phyloP scores from a whole-genome alignment of 1,140 invertebrate species.

The Melipona quadrifasciata region DNA sequence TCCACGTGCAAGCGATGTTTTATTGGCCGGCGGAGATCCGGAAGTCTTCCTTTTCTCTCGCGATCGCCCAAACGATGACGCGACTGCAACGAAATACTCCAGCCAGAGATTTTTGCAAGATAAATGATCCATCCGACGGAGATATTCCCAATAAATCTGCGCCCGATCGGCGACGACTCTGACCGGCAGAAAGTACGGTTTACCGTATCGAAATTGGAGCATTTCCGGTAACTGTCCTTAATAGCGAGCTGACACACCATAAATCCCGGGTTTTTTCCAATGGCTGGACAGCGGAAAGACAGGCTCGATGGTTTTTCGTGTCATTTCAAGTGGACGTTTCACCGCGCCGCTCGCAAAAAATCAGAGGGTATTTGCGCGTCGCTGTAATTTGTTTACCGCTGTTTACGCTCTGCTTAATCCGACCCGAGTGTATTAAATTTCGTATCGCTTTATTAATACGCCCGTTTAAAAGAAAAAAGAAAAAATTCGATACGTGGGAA shows the following conservation, averaged over 20 bases:
- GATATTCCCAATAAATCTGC: background rate
- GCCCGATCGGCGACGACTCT: background rate
- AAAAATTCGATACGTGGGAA: too few relatives aligned
- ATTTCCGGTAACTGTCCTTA: background rate
- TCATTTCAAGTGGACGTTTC: background rate
- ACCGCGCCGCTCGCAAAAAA: background rate
- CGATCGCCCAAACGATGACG: background rate
- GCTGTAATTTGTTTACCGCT: too few relatives aligned
- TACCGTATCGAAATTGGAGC: background rate
- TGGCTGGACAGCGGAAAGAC: background rate
- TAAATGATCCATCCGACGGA: background rate
- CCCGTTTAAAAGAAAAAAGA: too few relatives aligned
- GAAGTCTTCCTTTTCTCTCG: background rate
- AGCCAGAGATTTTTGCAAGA: background rate
- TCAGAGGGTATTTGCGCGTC: background rate
- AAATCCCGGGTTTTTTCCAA: background rate
- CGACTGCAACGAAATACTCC: background rate
- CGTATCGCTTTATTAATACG: too few relatives aligned
- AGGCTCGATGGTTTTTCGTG: background rate
- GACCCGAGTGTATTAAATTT: too few relatives aligned
- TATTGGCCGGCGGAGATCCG: background rate
- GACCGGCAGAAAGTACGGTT: background rate
- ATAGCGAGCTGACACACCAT: background rate
- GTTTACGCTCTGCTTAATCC: too few relatives aligned
- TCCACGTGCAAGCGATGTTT: constrained; percentile 16